Percentiles rank a stretch among this genome's conserved stretches.
These are phyloP conservation scores for Phortica magna DNA, from an alignment of 2,888 invertebrate genomes.

Conservation along the genomic window DNA sequence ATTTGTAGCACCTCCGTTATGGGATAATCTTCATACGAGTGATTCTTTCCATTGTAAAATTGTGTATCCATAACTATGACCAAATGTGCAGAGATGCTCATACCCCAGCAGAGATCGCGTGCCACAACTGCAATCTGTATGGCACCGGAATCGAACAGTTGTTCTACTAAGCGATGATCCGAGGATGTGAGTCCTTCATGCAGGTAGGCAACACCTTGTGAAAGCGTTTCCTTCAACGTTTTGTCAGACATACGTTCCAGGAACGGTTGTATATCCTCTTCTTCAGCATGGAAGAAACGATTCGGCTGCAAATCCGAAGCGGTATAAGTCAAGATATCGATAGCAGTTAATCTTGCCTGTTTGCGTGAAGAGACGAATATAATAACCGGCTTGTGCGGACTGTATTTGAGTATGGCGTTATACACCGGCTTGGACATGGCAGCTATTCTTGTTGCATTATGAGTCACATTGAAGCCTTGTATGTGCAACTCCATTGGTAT, in stretches of 20 bases:
- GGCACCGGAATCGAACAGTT: conserved; percentile 94
- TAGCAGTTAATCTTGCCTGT: conserved; percentile 95
- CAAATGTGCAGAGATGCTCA: conserved; percentile 94
- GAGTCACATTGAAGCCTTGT: conserved; percentile 97
- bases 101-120: conserved; percentile 94
- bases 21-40: conserved; percentile 98
- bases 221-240: conserved; percentile 93
- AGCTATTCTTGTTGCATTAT: conserved; percentile 96
- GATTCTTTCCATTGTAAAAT: conserved; percentile 89
- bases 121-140: conserved; percentile 96
- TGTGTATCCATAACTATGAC: conserved; percentile 98
- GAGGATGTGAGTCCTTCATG: conserved; percentile 94
- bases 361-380: conserved; percentile 95
- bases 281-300: conserved; percentile 92
- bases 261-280: conserved; percentile 92
- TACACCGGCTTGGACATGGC: conserved; percentile 99
- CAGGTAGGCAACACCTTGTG: conserved; percentile 97
- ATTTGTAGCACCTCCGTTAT: conserved; percentile 98
- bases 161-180: conserved; percentile 94
- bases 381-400: conserved; percentile 90
- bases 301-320: conserved; percentile 92
- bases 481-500: conserved; percentile 97
- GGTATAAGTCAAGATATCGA: conserved; percentile 95
- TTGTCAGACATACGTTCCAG: conserved; percentile 92
- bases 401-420: conserved; percentile 91